Evolutionary conservation across 2,888 invertebrate genomes (phyloP).

Genomic region (Eupsilia transversa): DNA sequence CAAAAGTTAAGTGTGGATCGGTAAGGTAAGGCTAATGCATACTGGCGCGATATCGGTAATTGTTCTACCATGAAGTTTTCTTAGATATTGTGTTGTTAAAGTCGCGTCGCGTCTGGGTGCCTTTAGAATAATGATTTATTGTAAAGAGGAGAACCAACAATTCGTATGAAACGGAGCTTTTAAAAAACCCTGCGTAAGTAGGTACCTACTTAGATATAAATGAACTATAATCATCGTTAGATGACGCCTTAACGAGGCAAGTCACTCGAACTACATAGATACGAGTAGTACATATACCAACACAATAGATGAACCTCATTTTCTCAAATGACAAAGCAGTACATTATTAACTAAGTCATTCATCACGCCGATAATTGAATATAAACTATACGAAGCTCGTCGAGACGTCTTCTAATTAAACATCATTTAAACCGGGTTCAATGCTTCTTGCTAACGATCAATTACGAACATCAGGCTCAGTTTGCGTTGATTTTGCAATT

Average conservation of each 20-base stretch:
- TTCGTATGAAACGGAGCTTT: background rate
- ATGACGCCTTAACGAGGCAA: background rate
- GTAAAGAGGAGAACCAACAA: background rate
- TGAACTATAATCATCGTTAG: background rate
- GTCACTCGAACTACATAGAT: background rate
- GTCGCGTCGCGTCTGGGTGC: too few species aligned
- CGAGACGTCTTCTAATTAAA: conserved; percentile 51
- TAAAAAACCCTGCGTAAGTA: background rate
- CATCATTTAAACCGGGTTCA: conserved; percentile 58
- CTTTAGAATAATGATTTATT: background rate
- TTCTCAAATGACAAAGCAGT: conserved; percentile 55
- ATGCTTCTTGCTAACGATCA: conserved; percentile 60
- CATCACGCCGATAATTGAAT: conserved; percentile 56
- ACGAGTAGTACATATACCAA: background rate
- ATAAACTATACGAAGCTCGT: conserved; percentile 28
- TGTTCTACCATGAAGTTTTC: too few species aligned
- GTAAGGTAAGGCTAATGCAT: too few species aligned
- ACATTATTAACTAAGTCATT: conserved; percentile 50
- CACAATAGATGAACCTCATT: conserved; percentile 49
- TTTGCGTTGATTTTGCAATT: conserved; percentile 52
- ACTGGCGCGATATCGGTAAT: too few species aligned
- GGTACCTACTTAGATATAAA: background rate
- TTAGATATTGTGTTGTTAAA: too few species aligned
- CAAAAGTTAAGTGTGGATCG: background rate
- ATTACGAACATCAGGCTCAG: conserved; percentile 53